Conservation (phyloP, 2,113 vertebrate genomes). For the Cheirogaleus medius region DNA sequence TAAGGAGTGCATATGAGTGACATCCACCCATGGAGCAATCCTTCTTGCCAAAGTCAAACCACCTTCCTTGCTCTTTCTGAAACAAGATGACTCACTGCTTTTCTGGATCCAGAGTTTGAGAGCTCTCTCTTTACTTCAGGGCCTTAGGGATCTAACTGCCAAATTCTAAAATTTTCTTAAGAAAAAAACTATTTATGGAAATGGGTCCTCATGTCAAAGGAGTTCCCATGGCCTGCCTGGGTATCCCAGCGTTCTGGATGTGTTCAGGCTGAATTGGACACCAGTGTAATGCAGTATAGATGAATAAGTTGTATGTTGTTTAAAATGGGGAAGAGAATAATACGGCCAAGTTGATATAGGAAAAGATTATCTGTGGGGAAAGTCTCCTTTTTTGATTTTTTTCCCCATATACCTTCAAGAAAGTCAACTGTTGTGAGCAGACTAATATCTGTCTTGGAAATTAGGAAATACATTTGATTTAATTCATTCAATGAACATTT, state of each 20-base stretch:
- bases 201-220: not conserved
- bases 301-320: not conserved
- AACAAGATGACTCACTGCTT: not conserved
- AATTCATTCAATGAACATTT: not conserved
- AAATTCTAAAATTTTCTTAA: not conserved
- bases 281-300: not conserved
- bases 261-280: not conserved
- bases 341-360: not conserved
- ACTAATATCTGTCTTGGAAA: conserved; percentile 6
- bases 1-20: not conserved
- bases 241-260: not conserved
- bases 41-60: not conserved
- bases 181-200: not conserved
- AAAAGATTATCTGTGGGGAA: not conserved
- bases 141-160: not conserved
- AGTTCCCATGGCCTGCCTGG: not conserved
- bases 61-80: not conserved
- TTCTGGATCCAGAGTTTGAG: not conserved
- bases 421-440: not conserved
- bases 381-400: not conserved
- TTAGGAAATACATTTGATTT: not conserved
- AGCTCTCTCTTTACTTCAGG: not conserved
- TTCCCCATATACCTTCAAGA: not conserved
- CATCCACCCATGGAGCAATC: too few species aligned
- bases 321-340: not conserved